These are phyloP conservation scores for Pemphigus obesinymphae DNA, from an alignment of 1,140 invertebrate species.

Conservation along the genomic window DNA sequence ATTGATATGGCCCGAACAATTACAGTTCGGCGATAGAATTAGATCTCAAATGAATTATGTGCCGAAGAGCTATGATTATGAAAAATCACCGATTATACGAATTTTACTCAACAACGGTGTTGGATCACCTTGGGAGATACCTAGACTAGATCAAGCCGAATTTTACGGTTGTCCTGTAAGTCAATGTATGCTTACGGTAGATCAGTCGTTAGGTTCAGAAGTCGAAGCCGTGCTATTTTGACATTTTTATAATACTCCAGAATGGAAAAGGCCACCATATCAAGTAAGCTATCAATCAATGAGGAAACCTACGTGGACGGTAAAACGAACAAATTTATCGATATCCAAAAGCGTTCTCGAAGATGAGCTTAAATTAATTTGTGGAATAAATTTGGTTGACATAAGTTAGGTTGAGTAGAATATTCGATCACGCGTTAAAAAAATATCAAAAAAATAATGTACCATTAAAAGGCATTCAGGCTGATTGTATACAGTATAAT, in stretches of 20 bases:
- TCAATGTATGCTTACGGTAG: slow-evolving; percentile 69
- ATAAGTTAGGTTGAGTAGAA: too few species aligned
- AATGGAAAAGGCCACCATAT: slow-evolving; percentile 61
- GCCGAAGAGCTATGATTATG: slow-evolving; percentile 51
- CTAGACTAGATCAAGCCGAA: slow-evolving; percentile 59
- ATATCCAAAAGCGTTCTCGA: neutral
- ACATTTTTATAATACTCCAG: slow-evolving; percentile 69
- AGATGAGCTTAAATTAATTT: too few species aligned
- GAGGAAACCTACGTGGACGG: neutral
- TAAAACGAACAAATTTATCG: neutral
- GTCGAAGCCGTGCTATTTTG: slow-evolving; percentile 86
- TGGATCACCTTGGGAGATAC: neutral
- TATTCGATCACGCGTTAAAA: too few species aligned
- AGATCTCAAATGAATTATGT: slow-evolving; percentile 70
- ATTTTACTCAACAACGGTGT: slow-evolving; percentile 76
- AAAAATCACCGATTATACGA: slow-evolving; percentile 57
- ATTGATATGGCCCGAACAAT: slow-evolving; percentile 59
- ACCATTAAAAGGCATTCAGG: too few species aligned
- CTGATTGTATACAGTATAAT: too few species aligned
- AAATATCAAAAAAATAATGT: too few species aligned
- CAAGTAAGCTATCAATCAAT: slow-evolving; percentile 59
- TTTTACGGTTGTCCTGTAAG: slow-evolving; percentile 71
- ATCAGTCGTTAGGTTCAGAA: slow-evolving; percentile 62
- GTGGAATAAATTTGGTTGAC: too few species aligned
- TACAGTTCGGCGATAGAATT: slow-evolving; percentile 60